These are phyloP conservation scores for Xylocopa sonorina DNA, from an alignment of 1,140 invertebrate genomes.

Conservation along the genomic window DNA sequence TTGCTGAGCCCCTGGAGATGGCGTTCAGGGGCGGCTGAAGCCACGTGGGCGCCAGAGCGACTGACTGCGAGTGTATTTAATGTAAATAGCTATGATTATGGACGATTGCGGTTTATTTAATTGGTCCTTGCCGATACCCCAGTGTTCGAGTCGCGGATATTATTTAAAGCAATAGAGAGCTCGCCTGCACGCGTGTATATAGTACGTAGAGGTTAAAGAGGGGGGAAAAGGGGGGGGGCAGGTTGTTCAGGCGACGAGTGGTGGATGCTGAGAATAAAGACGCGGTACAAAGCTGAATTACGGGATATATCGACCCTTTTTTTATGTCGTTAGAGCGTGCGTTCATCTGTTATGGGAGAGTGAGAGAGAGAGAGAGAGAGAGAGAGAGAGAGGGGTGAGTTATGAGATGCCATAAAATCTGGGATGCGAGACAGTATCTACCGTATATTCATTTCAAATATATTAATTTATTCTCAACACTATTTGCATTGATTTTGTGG, in stretches of 20 bases:
- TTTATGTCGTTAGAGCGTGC: neutral
- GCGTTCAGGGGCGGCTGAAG: too few relatives aligned
- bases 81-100: constrained; percentile 78
- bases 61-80: constrained; percentile 75
- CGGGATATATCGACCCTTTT: neutral
- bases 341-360: neutral
- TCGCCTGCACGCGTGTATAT: constrained; percentile 72
- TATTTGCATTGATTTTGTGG: constrained; percentile 60
- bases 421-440: constrained; percentile 79
- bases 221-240: too few relatives aligned
- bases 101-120: constrained; percentile 75
- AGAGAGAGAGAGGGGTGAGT: constrained; percentile 27
- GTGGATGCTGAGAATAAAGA: constrained; percentile 1
- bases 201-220: constrained; percentile 53
- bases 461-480: constrained; percentile 83
- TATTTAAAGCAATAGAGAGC: constrained; percentile 79
- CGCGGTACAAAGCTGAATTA: constrained; percentile 46
- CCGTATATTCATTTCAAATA: constrained; percentile 82
- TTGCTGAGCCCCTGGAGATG: constrained; percentile 1
- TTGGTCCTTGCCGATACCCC: constrained; percentile 73
- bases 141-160: constrained; percentile 75
- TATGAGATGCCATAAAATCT: constrained; percentile 74
- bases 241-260: constrained; percentile 43
- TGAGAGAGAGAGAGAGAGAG: constrained; percentile 52
- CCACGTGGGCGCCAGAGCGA: constrained; percentile 32